A percentile compares a stretch with the other conserved stretches of the same genome.
These are phyloP conservation scores for Bungarus multicinctus DNA, from an alignment of 2,113 vertebrate species.

Conservation along the genomic window DNA sequence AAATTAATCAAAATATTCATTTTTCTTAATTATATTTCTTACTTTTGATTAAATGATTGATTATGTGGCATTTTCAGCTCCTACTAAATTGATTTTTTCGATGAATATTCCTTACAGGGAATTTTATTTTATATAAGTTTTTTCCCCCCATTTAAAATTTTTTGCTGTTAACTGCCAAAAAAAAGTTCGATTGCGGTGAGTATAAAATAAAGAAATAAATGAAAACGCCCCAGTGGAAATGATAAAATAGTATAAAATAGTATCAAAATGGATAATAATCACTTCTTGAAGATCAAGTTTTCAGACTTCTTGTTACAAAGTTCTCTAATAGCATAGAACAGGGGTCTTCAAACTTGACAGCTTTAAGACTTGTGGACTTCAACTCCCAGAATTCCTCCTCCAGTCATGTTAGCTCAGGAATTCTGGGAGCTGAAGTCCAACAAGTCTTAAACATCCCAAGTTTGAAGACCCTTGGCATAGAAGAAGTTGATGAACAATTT, in stretches of 20 bases:
- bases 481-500: neutral
- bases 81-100: neutral
- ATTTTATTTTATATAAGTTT: neutral
- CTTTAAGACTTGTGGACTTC: no score
- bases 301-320: neutral
- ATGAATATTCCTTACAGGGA: neutral
- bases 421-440: no score
- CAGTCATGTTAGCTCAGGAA: no score
- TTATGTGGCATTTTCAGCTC: neutral
- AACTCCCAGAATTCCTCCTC: no score
- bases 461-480: neutral
- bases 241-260: neutral
- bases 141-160: neutral
- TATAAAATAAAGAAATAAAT: neutral
- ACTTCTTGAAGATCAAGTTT: neutral
- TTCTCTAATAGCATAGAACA: neutral
- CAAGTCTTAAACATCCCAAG: no score
- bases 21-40: neutral
- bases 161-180: neutral
- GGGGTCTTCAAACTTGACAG: no score
- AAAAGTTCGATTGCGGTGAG: neutral
- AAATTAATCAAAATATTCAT: neutral
- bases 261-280: neutral
- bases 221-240: neutral
- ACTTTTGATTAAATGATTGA: neutral